phyloP scores from a whole-genome alignment of 64 coral and sea anemone genomes.

The Pocillopora verrucosa region DNA sequence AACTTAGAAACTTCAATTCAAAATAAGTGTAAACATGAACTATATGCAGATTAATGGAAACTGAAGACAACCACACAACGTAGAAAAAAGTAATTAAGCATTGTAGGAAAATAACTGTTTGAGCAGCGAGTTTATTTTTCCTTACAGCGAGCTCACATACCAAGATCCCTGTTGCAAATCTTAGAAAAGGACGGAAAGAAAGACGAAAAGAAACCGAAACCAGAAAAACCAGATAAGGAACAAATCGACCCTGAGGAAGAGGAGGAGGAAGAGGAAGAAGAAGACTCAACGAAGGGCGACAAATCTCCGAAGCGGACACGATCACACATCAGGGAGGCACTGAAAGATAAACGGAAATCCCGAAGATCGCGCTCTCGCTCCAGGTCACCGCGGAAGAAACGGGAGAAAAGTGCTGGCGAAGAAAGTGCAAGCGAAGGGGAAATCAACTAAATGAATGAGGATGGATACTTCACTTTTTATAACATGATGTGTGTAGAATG shows the following conservation, averaged over 20 bases:
- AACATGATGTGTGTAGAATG: too few relatives aligned
- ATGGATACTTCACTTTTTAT: too few relatives aligned
- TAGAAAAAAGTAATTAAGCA: too few relatives aligned
- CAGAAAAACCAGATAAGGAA: conserved; percentile 82
- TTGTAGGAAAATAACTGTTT: too few relatives aligned
- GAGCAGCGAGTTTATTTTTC: neutral
- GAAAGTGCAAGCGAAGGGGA: conserved; percentile 81
- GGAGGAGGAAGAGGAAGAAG: conserved; percentile 41
- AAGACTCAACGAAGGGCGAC: conserved; percentile 47
- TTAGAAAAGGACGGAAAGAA: conserved; percentile 84
- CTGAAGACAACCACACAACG: too few relatives aligned
- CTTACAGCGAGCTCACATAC: conserved; percentile 86
- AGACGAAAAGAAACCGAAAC: conserved; percentile 59
- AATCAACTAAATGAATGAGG: conserved; percentile 22
- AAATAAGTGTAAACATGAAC: too few relatives aligned
- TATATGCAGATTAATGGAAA: too few relatives aligned
- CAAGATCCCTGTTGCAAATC: conserved; percentile 85
- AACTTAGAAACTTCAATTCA: too few relatives aligned
- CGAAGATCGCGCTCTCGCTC: conserved; percentile 77
- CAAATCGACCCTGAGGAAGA: conserved; percentile 85
- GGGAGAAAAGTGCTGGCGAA: conserved; percentile 56
- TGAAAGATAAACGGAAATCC: conserved; percentile 72
- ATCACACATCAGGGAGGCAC: conserved; percentile 57
- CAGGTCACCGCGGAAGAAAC: conserved; percentile 76
- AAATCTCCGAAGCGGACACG: conserved; percentile 69